Base-by-base conservation (phyloP, 2,797 vertebrate species). In the Neopelma chrysocephalum region DNA sequence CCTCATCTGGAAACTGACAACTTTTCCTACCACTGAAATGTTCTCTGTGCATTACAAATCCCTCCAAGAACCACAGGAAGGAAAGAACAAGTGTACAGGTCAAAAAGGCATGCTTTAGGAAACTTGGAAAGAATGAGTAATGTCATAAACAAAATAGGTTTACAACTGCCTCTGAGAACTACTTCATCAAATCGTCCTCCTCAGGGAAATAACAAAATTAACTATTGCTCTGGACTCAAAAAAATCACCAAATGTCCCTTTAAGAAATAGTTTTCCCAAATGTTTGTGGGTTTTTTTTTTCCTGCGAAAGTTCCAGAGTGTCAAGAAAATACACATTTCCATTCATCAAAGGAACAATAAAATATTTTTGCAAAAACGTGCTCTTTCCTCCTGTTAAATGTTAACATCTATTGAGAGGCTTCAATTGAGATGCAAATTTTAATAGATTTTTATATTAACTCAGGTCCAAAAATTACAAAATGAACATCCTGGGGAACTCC, bases 111-210 rank as follows among this genome's bases (percentile, higher is more conserved):
- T 0, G 57, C 94, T 96, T 83, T 93, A 91, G 88, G 96, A 95
- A 95, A 93, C 80, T 23, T 82, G 54, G 73, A 92, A 93, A 94
- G 91, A 93, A 97, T 95, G 82, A 96, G n/a, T 54, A 81, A 85
- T 89, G 94, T 94, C 93, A 82, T 94, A 95, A 95, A 93, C 88
- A 95, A 95, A 97, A 94, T 82, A 89, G 82, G 93, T 90, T 94
- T 94, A 91, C 85, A 91, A 93, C 82, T 86, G 90, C 94, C 90
- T 95, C 88, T 12, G 62, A 95, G 92, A 93, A 90, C 82, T 86
- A 94, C 90, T 96, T 93, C 88, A 94, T 97, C 95, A 96, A 94
- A 93, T 82, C 1, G 0, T 65, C 58, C 72, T 95, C 93, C 88
- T 72, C 31, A 6, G 92, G 92, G 94, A 96, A 94, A 95, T 76